Percentiles rank a stretch among this genome's conserved stretches.
Conservation (phyloP, 2,797 vertebrate genomes). For the Mus caroli region DNA sequence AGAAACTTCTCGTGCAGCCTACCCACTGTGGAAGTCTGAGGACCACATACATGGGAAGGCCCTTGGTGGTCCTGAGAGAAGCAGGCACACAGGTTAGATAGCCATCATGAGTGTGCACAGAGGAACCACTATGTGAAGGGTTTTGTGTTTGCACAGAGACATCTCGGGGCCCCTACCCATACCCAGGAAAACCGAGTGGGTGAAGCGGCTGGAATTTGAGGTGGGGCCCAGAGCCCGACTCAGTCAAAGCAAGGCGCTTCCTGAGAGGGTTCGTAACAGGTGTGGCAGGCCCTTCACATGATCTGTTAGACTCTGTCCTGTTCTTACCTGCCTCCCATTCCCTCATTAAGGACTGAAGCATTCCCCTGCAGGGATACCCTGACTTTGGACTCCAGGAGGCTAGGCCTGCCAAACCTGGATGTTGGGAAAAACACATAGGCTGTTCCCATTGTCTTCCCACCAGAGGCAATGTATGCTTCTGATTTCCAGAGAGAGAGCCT, state of each 20-base stretch:
- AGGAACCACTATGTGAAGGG: too few relatives aligned
- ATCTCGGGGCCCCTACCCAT: neutral
- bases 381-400: neutral
- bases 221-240: neutral
- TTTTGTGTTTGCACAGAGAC: too few relatives aligned
- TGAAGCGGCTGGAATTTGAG: neutral
- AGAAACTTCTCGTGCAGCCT: neutral
- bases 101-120: too few relatives aligned
- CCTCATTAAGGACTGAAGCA: neutral
- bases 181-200: neutral
- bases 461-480: neutral
- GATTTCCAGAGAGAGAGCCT: neutral
- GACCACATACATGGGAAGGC: neutral
- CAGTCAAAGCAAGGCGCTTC: neutral
- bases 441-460: neutral
- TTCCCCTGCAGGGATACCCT: neutral
- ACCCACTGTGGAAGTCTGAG: neutral
- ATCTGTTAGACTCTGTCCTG: neutral
- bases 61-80: neutral
- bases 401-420: neutral
- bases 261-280: neutral
- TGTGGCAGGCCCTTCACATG: rapidly evolving
- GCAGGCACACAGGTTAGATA: rapidly evolving
- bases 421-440: neutral
- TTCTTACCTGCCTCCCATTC: neutral